phyloP scores from a whole-genome alignment of 2,888 invertebrate genomes.

The Acleris sparsana region DNA sequence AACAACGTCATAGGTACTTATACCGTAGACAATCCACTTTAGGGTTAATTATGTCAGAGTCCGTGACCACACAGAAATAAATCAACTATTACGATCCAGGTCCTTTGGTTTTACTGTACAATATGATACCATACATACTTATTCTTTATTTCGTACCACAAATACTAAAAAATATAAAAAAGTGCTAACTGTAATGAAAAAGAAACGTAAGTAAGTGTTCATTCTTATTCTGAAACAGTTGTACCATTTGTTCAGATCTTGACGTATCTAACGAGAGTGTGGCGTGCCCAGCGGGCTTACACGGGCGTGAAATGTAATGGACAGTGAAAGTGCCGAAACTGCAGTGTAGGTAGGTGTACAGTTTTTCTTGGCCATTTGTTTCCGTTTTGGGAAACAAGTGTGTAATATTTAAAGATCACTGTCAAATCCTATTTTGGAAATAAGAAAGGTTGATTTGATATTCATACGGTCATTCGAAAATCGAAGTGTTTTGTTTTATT shows the following conservation, averaged over 20 bases:
- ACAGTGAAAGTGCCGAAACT: constrained; percentile 54
- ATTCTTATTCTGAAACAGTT: constrained; percentile 6
- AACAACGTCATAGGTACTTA: no score
- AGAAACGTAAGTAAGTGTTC: neutral
- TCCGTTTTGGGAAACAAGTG: constrained; percentile 14
- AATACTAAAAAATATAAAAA: no score
- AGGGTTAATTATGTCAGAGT: neutral
- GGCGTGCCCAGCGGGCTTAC: constrained; percentile 51
- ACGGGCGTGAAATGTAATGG: constrained; percentile 38
- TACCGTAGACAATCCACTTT: neutral
- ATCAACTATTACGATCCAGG: neutral
- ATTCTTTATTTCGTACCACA: no score
- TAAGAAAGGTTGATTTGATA: neutral
- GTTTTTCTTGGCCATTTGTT: constrained; percentile 22
- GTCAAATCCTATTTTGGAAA: neutral
- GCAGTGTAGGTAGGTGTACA: constrained; percentile 2
- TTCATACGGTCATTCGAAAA: neutral
- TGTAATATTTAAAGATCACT: neutral
- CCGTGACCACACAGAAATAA: neutral
- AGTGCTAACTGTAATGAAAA: neutral
- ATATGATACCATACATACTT: no score
- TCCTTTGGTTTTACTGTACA: no score
- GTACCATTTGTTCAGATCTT: constrained; percentile 18
- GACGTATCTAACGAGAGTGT: constrained; percentile 47
- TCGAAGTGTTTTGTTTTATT: no score